Base-by-base conservation (phyloP, 2,888 invertebrate genomes). In the Itoplectis maculator region DNA sequence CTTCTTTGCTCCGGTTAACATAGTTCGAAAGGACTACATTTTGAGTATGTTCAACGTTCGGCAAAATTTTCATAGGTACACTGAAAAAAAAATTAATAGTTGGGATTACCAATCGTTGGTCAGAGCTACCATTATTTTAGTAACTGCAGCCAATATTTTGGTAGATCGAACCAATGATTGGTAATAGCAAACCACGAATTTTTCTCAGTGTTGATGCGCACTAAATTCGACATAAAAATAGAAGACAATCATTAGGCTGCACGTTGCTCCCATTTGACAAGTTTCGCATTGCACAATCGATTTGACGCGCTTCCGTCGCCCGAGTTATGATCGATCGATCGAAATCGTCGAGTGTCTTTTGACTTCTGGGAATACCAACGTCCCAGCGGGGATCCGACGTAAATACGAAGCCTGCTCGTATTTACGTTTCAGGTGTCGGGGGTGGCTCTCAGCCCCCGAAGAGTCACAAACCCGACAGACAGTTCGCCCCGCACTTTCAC, bases 371-470 rank as follows among this genome's bases (percentile, higher is more conserved):
- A 61, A 74, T 54, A 37, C 6, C 0, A 37, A 29, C 29, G 8
- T 0, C 29, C 5, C 5, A 29, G 29, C 29, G 29, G 11, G 49
- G 66, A 45, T 69, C 68, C n/a, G n/a, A n/a, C n/a, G n/a, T n/a
- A n/a, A n/a, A 72, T 79, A 76, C 75, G 37, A 18, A 54, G 75
- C 18, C 61, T n/a, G n/a, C n/a, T 59, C 47, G 77, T 80, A 78
- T 85, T 80, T 79, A 78, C 61, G 59, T 72, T 51, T 69, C 68
- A 82, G 72, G 69, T 82, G 77, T 84, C 45, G 83, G 68, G 79
- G 84, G 84, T 76, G 84, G 66, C 45, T 66, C 66, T 77, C 69
- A 77, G 42, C 47, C 69, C 51, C 54, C 9, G 11, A 15, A 49
- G n/a, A 23, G n/a, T n/a, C n/a, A n/a, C n/a, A n/a, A n/a, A n/a